Conservation (phyloP, 2,113 vertebrate genomes). For the Dasyornis broadbenti region DNA sequence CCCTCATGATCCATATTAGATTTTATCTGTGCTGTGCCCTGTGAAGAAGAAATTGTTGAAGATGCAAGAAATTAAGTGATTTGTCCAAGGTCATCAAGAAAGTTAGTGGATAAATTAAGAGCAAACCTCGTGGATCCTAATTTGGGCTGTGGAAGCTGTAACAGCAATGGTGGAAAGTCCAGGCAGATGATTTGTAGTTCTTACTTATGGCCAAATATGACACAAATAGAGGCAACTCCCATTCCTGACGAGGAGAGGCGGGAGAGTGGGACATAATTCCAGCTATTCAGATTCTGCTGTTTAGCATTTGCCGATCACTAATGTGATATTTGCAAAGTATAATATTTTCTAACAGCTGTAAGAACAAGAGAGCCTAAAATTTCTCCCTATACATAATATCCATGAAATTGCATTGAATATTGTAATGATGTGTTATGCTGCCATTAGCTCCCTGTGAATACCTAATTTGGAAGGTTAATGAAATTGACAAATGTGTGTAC, state of each 20-base stretch:
- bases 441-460: slow-evolving; percentile 63
- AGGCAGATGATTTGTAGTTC: slow-evolving; percentile 3
- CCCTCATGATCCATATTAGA: not conserved
- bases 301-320: slow-evolving; percentile 53
- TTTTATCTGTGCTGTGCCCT: not conserved
- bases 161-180: not conserved
- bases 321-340: slow-evolving; percentile 65
- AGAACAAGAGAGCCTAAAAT: slow-evolving; percentile 66
- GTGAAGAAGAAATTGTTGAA: not conserved
- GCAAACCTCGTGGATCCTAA: not conserved
- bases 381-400: slow-evolving; percentile 60
- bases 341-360: slow-evolving; percentile 71
- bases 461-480: slow-evolving; percentile 73
- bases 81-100: slow-evolving; percentile 2
- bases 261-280: slow-evolving; percentile 28
- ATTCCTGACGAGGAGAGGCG: slow-evolving; percentile 24
- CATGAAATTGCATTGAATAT: slow-evolving; percentile 67
- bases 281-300: slow-evolving; percentile 50
- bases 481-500: slow-evolving; percentile 66
- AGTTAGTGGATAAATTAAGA: not conserved
- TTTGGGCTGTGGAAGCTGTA: not conserved
- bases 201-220: not conserved
- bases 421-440: slow-evolving; percentile 65
- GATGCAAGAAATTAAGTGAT: not conserved
- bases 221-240: slow-evolving; percentile 38